Base-by-base conservation (phyloP, 2,113 vertebrate species). In the Oncorhynchus mykiss region DNA sequence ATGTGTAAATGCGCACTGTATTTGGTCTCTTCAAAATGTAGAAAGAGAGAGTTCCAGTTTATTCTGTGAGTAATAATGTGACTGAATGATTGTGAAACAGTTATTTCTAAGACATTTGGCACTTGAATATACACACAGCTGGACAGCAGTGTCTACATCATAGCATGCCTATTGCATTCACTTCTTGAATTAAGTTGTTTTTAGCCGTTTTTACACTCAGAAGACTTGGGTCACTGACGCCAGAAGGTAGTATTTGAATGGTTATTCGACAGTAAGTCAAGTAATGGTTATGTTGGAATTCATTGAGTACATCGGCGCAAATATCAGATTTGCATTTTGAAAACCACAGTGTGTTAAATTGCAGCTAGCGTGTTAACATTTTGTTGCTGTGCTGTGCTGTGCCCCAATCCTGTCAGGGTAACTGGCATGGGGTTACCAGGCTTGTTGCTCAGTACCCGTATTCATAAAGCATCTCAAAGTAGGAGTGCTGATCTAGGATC, bases 231-330 rank as follows among this genome's bases (percentile, higher is more conserved):
- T 45, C n/a, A 12, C n/a, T 45, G 4, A 24, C 2, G 20, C 12
- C 64, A 71, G 62, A 75, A 66, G 49, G 60, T 29, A 66, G 66
- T 9, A 27, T 64, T 76, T 85, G 66, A 70, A 65, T 34, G 27
- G 74, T 68, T 76, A 31, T 34, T 73, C 71, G 78, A 72, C 39
- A 80, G 1, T 29, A 81, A 62, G 72, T 66, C 66, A 29, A 74
- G 80, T 82, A 39, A 39, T 39, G 39, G 39, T 39, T 9, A 39
- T 45, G 39, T 45, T 9, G 39, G 2, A 45, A 45, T 45, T 45
- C 51, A 54, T 54, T 54, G 51, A 16, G 51, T 7, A 51, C 67
- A 78, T 72, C 34, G 82, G 83, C 77, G 75, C 78, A 87, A 85
- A 84, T 81, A 85, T 80, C 81, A 67, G 70, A 59, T 14, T 34